phyloP scores from a whole-genome alignment of 2,888 invertebrate species.

The Biston betularia region DNA sequence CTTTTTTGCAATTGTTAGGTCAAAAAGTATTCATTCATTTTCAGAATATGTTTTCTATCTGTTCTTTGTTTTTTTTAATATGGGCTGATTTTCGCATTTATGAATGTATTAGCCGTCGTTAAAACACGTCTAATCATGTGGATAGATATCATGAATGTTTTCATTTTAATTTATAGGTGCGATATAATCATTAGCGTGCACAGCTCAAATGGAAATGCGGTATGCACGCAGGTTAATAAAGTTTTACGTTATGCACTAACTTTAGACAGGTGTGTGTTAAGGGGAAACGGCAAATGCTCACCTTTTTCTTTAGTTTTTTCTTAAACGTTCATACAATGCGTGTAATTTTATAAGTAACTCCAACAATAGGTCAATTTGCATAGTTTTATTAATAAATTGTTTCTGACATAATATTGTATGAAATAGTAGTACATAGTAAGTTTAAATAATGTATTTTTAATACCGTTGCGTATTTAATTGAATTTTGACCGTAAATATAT shows the following conservation, averaged over 20 bases:
- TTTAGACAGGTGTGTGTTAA: conserved; percentile 33
- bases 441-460: not conserved
- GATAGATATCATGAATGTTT: not conserved
- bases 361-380: conserved; percentile 33
- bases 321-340: conserved; percentile 27
- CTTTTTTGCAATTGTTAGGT: too few species aligned
- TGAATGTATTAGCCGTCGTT: too few species aligned
- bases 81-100: too few species aligned
- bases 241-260: conserved; percentile 1
- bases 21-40: too few species aligned
- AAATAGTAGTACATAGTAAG: not conserved
- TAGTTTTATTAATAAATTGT: conserved; percentile 18
- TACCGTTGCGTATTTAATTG: too few species aligned
- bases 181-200: conserved; percentile 25
- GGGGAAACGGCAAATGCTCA: conserved; percentile 45
- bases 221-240: conserved; percentile 4
- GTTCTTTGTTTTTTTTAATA: too few species aligned
- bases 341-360: conserved; percentile 34
- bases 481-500: too few species aligned
- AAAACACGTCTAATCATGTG: too few species aligned
- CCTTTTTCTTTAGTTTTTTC: conserved; percentile 44
- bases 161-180: conserved; percentile 13
- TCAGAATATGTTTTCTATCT: too few species aligned
- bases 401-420: not conserved
- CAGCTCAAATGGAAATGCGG: conserved; percentile 21